Conservation (phyloP, 2,113 vertebrate genomes). For the Mesoclemmys tuberculata region DNA sequence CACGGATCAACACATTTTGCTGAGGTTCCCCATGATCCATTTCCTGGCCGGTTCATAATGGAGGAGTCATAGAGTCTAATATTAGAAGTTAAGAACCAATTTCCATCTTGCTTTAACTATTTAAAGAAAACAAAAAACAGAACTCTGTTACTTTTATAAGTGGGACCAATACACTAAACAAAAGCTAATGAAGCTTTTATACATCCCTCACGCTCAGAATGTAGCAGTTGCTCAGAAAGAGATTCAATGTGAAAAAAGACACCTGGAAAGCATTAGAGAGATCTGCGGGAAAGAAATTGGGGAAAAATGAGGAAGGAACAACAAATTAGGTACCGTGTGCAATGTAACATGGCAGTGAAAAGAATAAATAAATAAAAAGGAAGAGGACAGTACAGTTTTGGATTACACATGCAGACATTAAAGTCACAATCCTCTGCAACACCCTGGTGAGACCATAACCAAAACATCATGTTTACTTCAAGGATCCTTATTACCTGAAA, state of each 20-base stretch:
- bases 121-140: background rate
- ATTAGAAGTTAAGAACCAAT: background rate
- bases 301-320: background rate
- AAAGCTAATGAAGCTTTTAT: constrained; percentile 16
- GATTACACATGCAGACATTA: background rate
- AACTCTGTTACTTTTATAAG: background rate
- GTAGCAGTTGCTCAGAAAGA: constrained; percentile 70
- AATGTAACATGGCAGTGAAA: background rate
- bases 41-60: background rate
- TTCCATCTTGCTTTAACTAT: constrained; percentile 4
- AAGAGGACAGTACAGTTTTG: background rate
- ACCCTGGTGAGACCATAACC: background rate
- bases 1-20: background rate
- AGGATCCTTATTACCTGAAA: constrained; percentile 1
- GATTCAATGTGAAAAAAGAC: constrained; percentile 45
- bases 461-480: background rate
- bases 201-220: background rate
- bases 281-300: background rate
- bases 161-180: constrained; percentile 4
- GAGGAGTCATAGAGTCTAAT: background rate
- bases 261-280: constrained; percentile 4
- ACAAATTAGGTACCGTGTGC: background rate
- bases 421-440: background rate
- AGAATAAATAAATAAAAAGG: background rate
- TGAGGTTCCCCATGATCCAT: background rate